phyloP scores from a whole-genome alignment of 1,140 invertebrate genomes.

The Hestina assimilis region DNA sequence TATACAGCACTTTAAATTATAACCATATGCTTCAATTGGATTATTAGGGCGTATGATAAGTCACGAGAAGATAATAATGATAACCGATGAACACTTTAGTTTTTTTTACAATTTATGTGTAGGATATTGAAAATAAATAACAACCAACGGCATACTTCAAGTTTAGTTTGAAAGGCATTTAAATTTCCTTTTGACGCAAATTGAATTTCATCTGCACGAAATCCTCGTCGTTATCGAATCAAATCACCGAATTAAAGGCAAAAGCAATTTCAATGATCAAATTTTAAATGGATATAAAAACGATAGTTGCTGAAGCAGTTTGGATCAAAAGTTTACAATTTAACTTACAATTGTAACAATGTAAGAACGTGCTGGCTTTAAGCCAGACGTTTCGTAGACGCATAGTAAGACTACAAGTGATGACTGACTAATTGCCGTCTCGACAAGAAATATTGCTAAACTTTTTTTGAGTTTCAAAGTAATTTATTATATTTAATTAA shows the following conservation, averaged over 20 bases:
- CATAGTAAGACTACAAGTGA: constrained; percentile 15
- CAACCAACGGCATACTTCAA: too few species aligned
- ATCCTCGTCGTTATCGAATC: neutral
- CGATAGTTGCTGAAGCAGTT: constrained; percentile 4
- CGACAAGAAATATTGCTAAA: constrained; percentile 11
- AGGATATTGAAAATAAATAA: too few species aligned
- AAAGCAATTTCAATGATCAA: neutral
- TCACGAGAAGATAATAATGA: too few species aligned
- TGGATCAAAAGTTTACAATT: constrained; percentile 5
- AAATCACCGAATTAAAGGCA: neutral
- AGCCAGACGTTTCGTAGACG: constrained; percentile 32
- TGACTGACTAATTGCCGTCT: constrained; percentile 18
- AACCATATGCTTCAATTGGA: too few species aligned
- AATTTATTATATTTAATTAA: neutral
- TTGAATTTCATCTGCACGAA: neutral
- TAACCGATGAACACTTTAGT: too few species aligned
- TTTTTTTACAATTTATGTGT: too few species aligned
- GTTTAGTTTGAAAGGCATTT: neutral
- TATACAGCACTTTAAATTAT: too few species aligned
- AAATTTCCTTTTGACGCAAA: neutral
- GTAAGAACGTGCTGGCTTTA: constrained; percentile 33
- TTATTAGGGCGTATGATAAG: too few species aligned
- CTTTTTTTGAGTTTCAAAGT: neutral
- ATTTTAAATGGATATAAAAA: neutral
- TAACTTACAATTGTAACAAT: constrained; percentile 23